Conservation (phyloP, 1,140 invertebrate species). For the Drosophila pruinosa region DNA sequence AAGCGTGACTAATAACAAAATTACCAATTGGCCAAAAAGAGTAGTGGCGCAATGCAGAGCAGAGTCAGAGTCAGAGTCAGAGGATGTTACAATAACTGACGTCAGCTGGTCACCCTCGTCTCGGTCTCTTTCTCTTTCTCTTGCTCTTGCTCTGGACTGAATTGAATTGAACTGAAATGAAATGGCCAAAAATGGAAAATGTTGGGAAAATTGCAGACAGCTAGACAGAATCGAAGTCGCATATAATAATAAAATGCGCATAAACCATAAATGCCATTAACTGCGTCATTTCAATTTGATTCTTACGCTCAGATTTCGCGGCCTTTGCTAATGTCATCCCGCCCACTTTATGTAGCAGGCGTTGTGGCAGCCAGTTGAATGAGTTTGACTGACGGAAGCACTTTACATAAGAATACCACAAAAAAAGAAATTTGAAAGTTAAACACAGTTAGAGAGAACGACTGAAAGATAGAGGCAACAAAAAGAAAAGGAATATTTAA, state of each 20-base stretch:
- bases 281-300: slow-evolving; percentile 80
- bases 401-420: slow-evolving; percentile 27
- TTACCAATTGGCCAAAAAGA: slow-evolving; percentile 78
- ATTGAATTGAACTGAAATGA: slow-evolving; percentile 5
- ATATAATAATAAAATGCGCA: slow-evolving; percentile 69
- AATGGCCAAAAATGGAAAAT: slow-evolving; percentile 33
- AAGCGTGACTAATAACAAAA: slow-evolving; percentile 81
- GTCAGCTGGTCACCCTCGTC: slow-evolving; percentile 33
- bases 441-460: neutral
- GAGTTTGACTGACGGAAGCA: slow-evolving; percentile 29
- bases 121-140: neutral
- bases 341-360: slow-evolving; percentile 24
- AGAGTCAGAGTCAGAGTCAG: slow-evolving; percentile 2
- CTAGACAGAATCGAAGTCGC: slow-evolving; percentile 35
- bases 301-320: slow-evolving; percentile 48
- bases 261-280: slow-evolving; percentile 78
- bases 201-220: slow-evolving; percentile 32
- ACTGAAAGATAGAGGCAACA: neutral
- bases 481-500: slow-evolving; percentile 18
- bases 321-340: slow-evolving; percentile 24
- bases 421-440: slow-evolving; percentile 2
- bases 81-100: slow-evolving; percentile 12
- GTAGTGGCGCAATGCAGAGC: slow-evolving; percentile 17
- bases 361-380: neutral
- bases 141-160: neutral